Evolutionary conservation across 2,888 invertebrate species (phyloP), one percentile per base, ranked within the genome.

Genomic region (Bhutanitis thaidina): DNA sequence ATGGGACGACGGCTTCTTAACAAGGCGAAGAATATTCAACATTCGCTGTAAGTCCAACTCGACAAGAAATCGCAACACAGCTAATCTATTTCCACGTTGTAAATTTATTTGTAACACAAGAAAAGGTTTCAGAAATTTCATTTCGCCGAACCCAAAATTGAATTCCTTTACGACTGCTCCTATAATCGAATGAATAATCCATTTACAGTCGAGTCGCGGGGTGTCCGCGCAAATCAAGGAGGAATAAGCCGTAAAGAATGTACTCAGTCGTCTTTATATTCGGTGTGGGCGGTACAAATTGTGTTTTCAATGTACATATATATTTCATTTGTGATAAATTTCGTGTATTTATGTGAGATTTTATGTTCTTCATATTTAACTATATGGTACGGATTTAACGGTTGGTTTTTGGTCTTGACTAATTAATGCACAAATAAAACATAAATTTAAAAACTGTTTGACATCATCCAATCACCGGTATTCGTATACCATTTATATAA

Each of bases 131-230:
- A 65, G 70, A 76, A 80, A 84, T 83, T 82, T 76, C 64, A 76
- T 86, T 85, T 74, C 67, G 69, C 61, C 58, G 70, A 73, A 77
- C 69, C 73, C 66, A 72, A 82, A 85, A 86, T 86, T 78, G 80
- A 82, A 81, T 86, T 84, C 69, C 72, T 79, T 74, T 73, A 74
- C 80, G 78, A 77, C 74, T 79, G 76, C 73, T 74, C 64, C 81
- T 64, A 79, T 84, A 86, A 85, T 83, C 80, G 77, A 82, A 82
- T 86, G 80, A 84, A 80, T 83, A 82, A 84, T 84, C 79, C 69
- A 80, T 76, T 86, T 83, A 77, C 65, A 12, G 34, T 12, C 61
- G 65, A 15, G 15, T 53, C 62, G 67, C 64, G 65, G 63, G 69
- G 34, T 34, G 34, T 68, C 63, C 60, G 66, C 55, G 63, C 49